These are phyloP conservation scores for Lithophane socia DNA, from an alignment of 2,888 invertebrate species.

Conservation along the genomic window DNA sequence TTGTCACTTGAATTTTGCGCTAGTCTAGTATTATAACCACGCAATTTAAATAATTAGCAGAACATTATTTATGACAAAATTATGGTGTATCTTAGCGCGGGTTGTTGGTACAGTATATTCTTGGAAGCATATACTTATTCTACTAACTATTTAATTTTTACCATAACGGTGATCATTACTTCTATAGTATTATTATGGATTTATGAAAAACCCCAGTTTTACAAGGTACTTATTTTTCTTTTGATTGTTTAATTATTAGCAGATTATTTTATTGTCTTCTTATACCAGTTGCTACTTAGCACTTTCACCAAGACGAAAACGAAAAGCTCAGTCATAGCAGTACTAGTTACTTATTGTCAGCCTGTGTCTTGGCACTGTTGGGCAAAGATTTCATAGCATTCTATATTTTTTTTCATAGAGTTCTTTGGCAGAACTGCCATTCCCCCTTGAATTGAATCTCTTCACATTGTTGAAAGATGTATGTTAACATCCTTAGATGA, in stretches of 20 bases:
- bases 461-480: not conserved
- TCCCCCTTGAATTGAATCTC: not conserved
- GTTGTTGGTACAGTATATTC: slow-evolving; percentile 77
- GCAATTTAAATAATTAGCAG: not conserved
- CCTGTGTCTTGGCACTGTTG: not conserved
- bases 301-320: not conserved
- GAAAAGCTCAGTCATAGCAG: not conserved
- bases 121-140: slow-evolving; percentile 80
- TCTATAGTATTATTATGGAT: slow-evolving; percentile 79
- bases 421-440: not conserved
- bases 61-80: slow-evolving; percentile 13
- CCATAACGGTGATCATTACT: slow-evolving; percentile 73
- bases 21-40: not conserved
- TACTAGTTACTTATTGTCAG: not conserved
- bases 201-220: slow-evolving; percentile 80
- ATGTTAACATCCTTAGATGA: not conserved
- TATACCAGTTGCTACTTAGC: not conserved
- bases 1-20: not conserved
- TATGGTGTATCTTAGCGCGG: slow-evolving; percentile 52
- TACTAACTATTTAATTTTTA: slow-evolving; percentile 79
- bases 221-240: slow-evolving; percentile 75
- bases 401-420: not conserved
- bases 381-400: not conserved
- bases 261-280: too few species aligned
- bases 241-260: not conserved